Base-by-base conservation (phyloP, 2,113 vertebrate genomes). In the Aldabrachelys gigantea region DNA sequence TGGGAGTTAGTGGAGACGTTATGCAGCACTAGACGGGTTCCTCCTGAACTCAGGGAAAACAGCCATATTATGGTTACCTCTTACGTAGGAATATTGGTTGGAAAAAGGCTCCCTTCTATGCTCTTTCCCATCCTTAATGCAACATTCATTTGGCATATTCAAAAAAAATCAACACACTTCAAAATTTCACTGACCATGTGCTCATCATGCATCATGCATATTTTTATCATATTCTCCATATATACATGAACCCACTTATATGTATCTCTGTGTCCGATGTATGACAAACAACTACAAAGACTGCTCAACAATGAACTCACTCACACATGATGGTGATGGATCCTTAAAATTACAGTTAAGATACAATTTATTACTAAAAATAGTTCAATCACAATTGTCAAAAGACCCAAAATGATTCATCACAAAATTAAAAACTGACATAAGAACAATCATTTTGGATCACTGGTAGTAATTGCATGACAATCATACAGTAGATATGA, bases 371-470 rank as follows among this genome's bases (percentile, higher is more conserved):
- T 47, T 82, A 76, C 82, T 80, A 94, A 90, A 91, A 94, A 65
- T 13, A 92, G 11, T 22, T 91, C 56, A 72, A 49, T 92, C 81
- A 92, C 92, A 88, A 93, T 81, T 53, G 9, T 94, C 65, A 91
- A 93, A 54, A 93, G 79, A 95, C 91, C 89, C 87, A 95, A 95
- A 96, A 97, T 87, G 75, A 95, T 14, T 89, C 3, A 91, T 29
- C 50, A 96, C 92, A 62, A 96, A 94, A 94, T 56, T 69, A 94
- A 96, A 94, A 96, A 94, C 6, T 62, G 65, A 91, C 47, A 69
- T 57, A 27, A 89, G n/a, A 95, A 82, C 81, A 97, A 89, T 50
- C 75, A 96, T 93, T 97, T 95, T 90, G 87, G 80, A 95, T 97
- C 88, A 93, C 88, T 93, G 93, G 91, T 59, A 87, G 75, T 92